These are phyloP conservation scores for Zaprionus nigranus DNA, from an alignment of 1,140 invertebrate species.

Conservation along the genomic window DNA sequence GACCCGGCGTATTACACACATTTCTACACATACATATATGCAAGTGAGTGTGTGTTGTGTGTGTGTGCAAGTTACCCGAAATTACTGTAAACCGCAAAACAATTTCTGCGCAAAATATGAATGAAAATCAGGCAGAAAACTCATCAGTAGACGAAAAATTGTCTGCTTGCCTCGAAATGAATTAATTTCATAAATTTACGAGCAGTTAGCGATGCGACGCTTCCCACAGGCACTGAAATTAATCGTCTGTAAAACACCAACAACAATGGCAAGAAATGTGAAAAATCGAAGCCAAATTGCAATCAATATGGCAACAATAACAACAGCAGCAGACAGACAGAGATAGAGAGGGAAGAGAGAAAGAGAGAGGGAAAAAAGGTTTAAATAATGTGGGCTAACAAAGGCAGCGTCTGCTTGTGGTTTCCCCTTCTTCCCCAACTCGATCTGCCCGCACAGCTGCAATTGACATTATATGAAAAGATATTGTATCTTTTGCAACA, in stretches of 20 bases:
- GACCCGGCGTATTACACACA: not conserved
- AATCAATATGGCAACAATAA: conserved; percentile 40
- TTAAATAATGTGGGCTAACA: conserved; percentile 46
- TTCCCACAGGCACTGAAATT: conserved; percentile 44
- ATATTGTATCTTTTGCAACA: conserved; percentile 49
- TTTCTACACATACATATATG: not conserved
- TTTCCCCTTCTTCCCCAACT: conserved; percentile 2
- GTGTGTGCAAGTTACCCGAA: conserved; percentile 30
- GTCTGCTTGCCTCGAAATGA: conserved; percentile 40
- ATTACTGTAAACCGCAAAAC: conserved; percentile 67
- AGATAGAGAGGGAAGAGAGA: not conserved
- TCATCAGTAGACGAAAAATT: conserved; percentile 43
- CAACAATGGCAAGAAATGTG: conserved; percentile 5
- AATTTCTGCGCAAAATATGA: conserved; percentile 57
- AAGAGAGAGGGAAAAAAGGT: conserved; percentile 18
- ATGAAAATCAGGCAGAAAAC: conserved; percentile 45
- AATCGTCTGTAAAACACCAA: conserved; percentile 55
- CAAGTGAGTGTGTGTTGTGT: no score
- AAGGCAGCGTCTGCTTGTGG: conserved; percentile 45
- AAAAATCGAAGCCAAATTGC: conserved; percentile 37
- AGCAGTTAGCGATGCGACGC: conserved; percentile 22
- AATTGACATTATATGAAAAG: conserved; percentile 43
- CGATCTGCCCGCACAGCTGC: conserved; percentile 10
- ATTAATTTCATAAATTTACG: conserved; percentile 57
- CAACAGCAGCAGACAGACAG: not conserved